Evolutionary conservation across 37 sponge, comb jelly and placozoan genomes (phyloP).

Genomic region (Corticium candelabrum): DNA sequence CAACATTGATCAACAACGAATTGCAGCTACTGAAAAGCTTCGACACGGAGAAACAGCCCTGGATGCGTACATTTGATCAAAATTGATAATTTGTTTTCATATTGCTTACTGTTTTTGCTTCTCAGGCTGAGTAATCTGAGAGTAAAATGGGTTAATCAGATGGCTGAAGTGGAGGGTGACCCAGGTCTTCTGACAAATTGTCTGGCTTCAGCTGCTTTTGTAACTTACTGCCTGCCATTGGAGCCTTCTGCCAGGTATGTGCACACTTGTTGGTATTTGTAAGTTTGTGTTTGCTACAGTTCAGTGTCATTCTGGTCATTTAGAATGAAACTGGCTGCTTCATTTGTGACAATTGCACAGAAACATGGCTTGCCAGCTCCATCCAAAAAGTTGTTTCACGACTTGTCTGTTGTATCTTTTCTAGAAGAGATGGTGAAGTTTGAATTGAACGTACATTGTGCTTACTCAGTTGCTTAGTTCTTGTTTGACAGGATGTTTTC

Average conservation of each 20-base stretch:
- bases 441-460: no score
- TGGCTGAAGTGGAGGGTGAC: not conserved
- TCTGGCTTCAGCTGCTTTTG: constrained; percentile 67
- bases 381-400: not conserved
- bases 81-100: not conserved
- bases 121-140: not conserved
- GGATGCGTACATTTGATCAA: not conserved
- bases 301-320: no score
- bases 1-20: not conserved
- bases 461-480: no score
- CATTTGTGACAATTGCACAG: no score
- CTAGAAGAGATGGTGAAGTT: no score
- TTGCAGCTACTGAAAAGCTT: not conserved
- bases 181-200: constrained; percentile 31
- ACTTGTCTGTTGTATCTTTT: no score
- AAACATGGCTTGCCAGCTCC: not conserved
- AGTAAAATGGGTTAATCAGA: not conserved
- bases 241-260: constrained; percentile 15
- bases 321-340: no score
- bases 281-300: no score
- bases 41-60: not conserved
- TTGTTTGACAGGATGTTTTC: no score
- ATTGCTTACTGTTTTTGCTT: not conserved
- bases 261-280: no score
- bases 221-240: constrained; percentile 60